Percentiles rank a stretch among this genome's conserved stretches.
These are phyloP conservation scores for Probaryconus sp. DNA, from an alignment of 1,140 invertebrate species.

Conservation along the genomic window DNA sequence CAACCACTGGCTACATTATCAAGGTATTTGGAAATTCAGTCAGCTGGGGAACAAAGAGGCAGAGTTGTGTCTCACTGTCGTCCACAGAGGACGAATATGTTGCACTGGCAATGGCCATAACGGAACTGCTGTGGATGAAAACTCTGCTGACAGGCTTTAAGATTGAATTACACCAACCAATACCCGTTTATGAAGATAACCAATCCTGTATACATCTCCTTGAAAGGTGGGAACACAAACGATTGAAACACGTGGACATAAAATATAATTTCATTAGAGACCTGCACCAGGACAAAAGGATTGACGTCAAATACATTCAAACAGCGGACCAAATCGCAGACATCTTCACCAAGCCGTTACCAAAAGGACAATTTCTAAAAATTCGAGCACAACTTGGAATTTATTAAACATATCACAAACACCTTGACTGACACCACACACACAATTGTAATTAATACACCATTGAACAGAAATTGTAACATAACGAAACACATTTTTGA, in stretches of 20 bases:
- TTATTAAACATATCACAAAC: too few relatives aligned
- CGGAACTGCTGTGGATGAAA: constrained; percentile 3
- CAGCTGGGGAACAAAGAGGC: constrained; percentile 53
- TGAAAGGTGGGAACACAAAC: constrained; percentile 8
- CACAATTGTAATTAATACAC: too few relatives aligned
- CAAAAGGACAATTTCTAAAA: too few relatives aligned
- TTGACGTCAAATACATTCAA: constrained; percentile 46
- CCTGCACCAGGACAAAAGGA: constrained; percentile 1
- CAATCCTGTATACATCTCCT: constrained; percentile 4
- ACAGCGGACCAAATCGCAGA: constrained; percentile 5
- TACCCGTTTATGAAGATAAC: not conserved
- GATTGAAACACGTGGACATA: constrained; percentile 40
- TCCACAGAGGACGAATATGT: constrained; percentile 54
- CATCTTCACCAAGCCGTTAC: constrained; percentile 5
- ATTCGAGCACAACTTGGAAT: too few relatives aligned
- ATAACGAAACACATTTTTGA: too few relatives aligned
- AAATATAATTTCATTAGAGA: constrained; percentile 26
- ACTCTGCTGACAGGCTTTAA: not conserved
- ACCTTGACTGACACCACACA: too few relatives aligned
- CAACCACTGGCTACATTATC: constrained; percentile 54
- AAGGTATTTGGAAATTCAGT: constrained; percentile 35
- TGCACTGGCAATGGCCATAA: constrained; percentile 21
- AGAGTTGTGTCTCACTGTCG: constrained; percentile 34
- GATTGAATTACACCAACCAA: not conserved
- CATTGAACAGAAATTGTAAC: too few relatives aligned